These are phyloP conservation scores for Hippoglossus hippoglossus DNA, from an alignment of 2,797 vertebrate species.

Conservation along the genomic window DNA sequence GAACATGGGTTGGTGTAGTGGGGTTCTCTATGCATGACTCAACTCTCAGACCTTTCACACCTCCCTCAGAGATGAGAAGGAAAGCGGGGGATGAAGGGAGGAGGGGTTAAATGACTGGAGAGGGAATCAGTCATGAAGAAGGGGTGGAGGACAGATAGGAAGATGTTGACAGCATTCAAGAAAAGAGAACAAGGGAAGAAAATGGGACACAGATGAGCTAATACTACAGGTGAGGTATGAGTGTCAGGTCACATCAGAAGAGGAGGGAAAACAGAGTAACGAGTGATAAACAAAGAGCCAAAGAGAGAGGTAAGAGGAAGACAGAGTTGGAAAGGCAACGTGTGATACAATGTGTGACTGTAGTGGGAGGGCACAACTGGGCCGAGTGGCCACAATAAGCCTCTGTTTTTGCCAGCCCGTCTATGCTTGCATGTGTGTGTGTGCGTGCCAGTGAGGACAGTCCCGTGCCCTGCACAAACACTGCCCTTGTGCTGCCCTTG, in stretches of 20 bases:
- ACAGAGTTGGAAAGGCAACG: slow-evolving; percentile 37
- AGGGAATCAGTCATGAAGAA: background rate
- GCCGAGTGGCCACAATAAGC: slow-evolving; percentile 73
- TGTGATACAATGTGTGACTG: slow-evolving; percentile 75
- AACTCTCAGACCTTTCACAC: slow-evolving; percentile 35
- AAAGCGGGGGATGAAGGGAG: background rate
- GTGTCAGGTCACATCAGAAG: background rate
- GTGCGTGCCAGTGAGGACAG: slow-evolving; percentile 66
- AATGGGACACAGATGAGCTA: background rate
- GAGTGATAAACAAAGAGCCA: slow-evolving; percentile 14
- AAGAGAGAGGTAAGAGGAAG: slow-evolving; percentile 33
- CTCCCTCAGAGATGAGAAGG: slow-evolving; percentile 8
- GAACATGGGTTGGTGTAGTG: too few relatives aligned
- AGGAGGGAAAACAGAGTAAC: background rate
- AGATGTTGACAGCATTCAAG: background rate
- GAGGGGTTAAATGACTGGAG: background rate
- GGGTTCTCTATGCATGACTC: slow-evolving; percentile 21
- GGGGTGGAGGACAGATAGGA: background rate
- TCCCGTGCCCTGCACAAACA: slow-evolving; percentile 81
- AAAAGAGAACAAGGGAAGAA: background rate
- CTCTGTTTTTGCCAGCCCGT: slow-evolving; percentile 74
- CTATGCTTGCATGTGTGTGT: slow-evolving; percentile 42
- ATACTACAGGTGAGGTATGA: background rate
- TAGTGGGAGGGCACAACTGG: slow-evolving; percentile 62
- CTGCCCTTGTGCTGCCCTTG: slow-evolving; percentile 78